phyloP scores from a whole-genome alignment of 2,113 vertebrate genomes.

The Ochotona princeps region DNA sequence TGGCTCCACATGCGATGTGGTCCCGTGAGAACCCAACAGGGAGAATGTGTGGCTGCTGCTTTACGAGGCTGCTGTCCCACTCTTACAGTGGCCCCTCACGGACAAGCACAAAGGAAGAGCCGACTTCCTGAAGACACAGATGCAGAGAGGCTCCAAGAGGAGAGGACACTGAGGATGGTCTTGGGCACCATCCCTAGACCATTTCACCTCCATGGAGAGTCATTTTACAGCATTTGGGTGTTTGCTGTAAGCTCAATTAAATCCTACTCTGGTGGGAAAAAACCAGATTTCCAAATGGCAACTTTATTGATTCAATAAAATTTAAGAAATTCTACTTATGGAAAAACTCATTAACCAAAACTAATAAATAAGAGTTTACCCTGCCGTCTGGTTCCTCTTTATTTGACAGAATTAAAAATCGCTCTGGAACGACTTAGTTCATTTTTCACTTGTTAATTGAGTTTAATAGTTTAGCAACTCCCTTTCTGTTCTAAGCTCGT shows the following conservation, averaged over 20 bases:
- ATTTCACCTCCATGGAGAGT: slow-evolving; percentile 15
- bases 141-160: not conserved
- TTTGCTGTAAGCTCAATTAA: slow-evolving; percentile 73
- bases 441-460: slow-evolving; percentile 80
- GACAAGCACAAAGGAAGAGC: slow-evolving; percentile 37
- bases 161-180: not conserved
- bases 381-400: slow-evolving; percentile 80
- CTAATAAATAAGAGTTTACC: slow-evolving; percentile 82
- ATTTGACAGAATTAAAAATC: slow-evolving; percentile 82
- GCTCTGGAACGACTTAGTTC: slow-evolving; percentile 78
- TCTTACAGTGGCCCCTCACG: not conserved
- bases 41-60: not conserved
- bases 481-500: slow-evolving; percentile 65
- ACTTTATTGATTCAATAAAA: slow-evolving; percentile 83
- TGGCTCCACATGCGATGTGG: not conserved
- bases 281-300: slow-evolving; percentile 78
- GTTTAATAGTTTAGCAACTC: slow-evolving; percentile 69
- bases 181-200: not conserved
- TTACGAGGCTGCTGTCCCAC: not conserved
- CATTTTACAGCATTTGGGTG: slow-evolving; percentile 63
- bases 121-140: not conserved
- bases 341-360: slow-evolving; percentile 82
- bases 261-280: slow-evolving; percentile 70
- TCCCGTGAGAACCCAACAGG: not conserved
- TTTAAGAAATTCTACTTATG: slow-evolving; percentile 82